Evolutionary conservation across 1,140 invertebrate species (phyloP), one percentile per base, ranked within the genome.

Genomic region (Drosophila nigromelanica): DNA sequence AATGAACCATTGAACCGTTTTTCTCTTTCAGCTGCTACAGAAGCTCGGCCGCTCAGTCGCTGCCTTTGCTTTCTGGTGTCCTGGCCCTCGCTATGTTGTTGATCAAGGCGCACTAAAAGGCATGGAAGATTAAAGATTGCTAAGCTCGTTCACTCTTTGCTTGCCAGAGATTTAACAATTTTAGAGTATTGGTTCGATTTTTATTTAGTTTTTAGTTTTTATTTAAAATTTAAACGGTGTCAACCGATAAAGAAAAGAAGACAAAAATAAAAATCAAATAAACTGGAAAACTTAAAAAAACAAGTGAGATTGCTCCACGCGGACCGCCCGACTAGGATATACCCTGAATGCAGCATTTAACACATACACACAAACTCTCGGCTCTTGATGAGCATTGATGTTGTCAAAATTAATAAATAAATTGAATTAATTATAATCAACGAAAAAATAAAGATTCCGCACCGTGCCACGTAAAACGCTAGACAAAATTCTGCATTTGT

Each of bases 171-270:
- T n/a, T n/a, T n/a, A 56, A 33, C 18, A 63, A 59, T 42, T 50
- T 59, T 61, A 54, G 78, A 59, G 50, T 68, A 71, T 71, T 73
- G 58, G 64, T 74, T 60, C 61, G 74, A 74, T 61, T 80, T 87
- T 87, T 87, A 86, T 86, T 86, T 86, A 86, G 82, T 86, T 87
- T 87, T 73, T 86, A 86, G 83, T 60, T 48, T 66, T 78, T 68
- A 67, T 63, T 81, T 76, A 71, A 71, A 76, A 54, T 55, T 47
- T 30, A 55, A 58, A 74, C 15, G 51, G 58, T 78, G 75, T 76
- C 80, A 76, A 75, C 69, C 63, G 70, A 61, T 63, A 39, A 55
- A 67, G 69, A 37, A n/a, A n/a, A 55, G 8, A 55, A 76, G 54
- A 39, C 37, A 48, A 68, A 70, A 55, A 68, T 37, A 21, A 55